A percentile compares a stretch with the other conserved stretches of the same genome.
Conservation (phyloP, 2,113 vertebrate species). For the Ascaphus truei region DNA sequence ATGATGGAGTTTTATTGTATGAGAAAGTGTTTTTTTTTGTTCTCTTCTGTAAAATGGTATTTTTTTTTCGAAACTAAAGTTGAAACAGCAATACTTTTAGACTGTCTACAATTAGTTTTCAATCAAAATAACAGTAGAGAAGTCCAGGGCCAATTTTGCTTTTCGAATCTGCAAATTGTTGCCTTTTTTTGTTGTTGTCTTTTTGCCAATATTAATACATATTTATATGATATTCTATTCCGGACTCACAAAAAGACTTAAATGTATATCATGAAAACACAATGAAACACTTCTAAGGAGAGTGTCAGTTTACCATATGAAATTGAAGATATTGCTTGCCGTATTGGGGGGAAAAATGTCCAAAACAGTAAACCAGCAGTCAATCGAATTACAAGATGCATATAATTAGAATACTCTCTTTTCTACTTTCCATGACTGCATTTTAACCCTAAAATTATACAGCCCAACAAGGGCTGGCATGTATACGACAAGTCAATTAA, state of each 20-base stretch:
- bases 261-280: neutral
- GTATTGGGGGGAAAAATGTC: neutral
- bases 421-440: neutral
- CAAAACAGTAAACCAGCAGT: neutral
- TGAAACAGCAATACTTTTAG: neutral
- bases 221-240: slow-evolving; percentile 27
- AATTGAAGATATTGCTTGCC: neutral
- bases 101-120: neutral
- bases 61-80: neutral
- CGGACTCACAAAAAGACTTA: neutral
- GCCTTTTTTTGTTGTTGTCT: neutral
- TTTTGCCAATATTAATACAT: slow-evolving; percentile 22
- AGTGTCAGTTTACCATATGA: neutral
- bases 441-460: neutral
- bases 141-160: neutral
- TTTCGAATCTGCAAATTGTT: neutral
- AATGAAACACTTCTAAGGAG: slow-evolving; percentile 5
- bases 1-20: slow-evolving; percentile 36
- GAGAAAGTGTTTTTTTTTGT: slow-evolving; percentile 37
- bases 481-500: no score
- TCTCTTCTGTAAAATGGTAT: slow-evolving; percentile 41
- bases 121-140: slow-evolving; percentile 22
- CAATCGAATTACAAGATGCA: neutral
- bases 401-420: neutral
- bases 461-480: neutral